phyloP scores from a whole-genome alignment of 2,113 vertebrate genomes.

The Ranitomeya imitator region DNA sequence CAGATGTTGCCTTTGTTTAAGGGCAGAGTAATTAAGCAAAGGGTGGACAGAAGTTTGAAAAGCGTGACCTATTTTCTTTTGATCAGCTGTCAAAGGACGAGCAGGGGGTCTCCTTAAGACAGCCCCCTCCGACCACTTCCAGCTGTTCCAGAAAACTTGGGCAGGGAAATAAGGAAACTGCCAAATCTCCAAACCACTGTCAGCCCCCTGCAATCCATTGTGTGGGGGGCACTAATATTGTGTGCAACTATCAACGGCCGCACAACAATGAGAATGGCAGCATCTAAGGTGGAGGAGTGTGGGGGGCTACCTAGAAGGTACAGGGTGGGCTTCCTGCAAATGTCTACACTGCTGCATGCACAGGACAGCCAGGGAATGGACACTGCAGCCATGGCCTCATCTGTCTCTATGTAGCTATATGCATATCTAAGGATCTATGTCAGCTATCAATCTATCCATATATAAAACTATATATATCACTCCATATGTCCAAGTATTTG shows the following conservation, averaged over 20 bases:
- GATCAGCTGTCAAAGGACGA: conserved; percentile 81
- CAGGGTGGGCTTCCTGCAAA: not conserved
- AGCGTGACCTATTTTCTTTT: conserved; percentile 83
- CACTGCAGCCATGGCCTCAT: too few species aligned
- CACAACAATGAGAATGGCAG: not conserved
- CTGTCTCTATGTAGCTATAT: not conserved
- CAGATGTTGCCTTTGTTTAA: conserved; percentile 86
- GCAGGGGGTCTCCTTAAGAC: conserved; percentile 71
- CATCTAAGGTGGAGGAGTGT: not conserved
- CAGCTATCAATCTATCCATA: not conserved
- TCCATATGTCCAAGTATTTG: not conserved
- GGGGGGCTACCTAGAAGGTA: not conserved
- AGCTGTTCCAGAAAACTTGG: conserved; percentile 75
- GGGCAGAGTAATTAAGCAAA: conserved; percentile 79
- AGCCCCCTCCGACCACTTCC: conserved; percentile 72
- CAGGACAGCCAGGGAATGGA: too few species aligned
- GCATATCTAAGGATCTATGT: not conserved
- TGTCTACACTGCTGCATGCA: too few species aligned
- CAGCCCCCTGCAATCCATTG: not conserved
- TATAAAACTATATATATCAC: not conserved
- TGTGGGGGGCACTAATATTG: conserved; percentile 9
- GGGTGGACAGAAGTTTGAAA: conserved; percentile 79
- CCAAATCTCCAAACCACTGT: conserved; percentile 52
- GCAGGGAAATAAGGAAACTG: conserved; percentile 67
- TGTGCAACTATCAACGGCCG: not conserved